A percentile compares a stretch with the other conserved stretches of the same genome.
Conservation (phyloP, 2,797 vertebrate species). For the Lophotriccus pileatus region DNA sequence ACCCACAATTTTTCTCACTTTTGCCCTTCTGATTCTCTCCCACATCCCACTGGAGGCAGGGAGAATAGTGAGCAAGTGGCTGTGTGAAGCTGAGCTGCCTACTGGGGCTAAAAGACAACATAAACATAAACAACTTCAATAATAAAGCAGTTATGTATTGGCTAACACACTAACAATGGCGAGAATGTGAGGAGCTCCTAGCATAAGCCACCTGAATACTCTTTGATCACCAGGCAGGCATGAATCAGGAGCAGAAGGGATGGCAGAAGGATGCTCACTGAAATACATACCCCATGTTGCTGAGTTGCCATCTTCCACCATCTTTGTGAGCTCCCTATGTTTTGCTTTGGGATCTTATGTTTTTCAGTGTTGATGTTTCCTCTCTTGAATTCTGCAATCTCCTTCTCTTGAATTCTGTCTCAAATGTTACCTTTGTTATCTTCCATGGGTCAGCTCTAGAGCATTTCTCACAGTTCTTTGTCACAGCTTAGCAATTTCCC, state of each 20-base stretch:
- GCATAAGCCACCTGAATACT: background rate
- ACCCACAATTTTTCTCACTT: background rate
- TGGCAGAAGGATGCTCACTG: background rate
- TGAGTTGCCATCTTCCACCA: background rate
- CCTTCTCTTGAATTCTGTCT: background rate
- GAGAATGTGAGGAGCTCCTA: background rate
- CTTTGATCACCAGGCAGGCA: background rate
- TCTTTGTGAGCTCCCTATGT: background rate
- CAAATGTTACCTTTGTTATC: background rate
- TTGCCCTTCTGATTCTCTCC: fast-evolving
- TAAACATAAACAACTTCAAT: background rate
- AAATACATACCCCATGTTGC: background rate
- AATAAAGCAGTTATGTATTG: background rate
- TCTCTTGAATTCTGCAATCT: background rate
- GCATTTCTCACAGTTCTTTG: background rate
- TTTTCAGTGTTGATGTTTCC: background rate
- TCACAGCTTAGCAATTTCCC: background rate
- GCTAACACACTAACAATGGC: fast-evolving
- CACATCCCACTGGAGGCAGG: background rate
- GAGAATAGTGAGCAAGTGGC: background rate
- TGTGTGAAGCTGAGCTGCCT: background rate
- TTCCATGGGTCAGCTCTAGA: background rate
- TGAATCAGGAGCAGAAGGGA: background rate
- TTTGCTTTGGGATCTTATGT: background rate
- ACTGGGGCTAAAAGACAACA: background rate